Conservation (phyloP, 2,797 vertebrate species). For the Limnodromus scolopaceus region DNA sequence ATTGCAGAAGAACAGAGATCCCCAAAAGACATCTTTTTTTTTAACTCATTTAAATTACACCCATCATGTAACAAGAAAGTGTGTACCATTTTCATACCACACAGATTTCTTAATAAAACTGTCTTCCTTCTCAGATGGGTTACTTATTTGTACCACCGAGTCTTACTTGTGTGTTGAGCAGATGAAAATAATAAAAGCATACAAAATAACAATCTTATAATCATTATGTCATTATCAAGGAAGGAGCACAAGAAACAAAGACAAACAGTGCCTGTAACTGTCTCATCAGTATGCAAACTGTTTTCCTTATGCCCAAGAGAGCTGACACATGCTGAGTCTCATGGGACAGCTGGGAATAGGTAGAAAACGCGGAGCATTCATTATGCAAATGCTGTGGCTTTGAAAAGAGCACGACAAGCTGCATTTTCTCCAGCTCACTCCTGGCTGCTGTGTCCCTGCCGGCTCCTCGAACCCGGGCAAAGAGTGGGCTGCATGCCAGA, state of each 20-base stretch:
- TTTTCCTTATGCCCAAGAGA: background rate
- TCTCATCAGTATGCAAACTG: background rate
- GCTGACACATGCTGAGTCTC: background rate
- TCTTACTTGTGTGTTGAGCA: background rate
- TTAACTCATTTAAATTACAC: background rate
- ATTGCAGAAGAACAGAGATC: background rate
- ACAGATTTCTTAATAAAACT: conserved; percentile 18
- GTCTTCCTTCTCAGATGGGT: background rate
- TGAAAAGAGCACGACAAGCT: background rate
- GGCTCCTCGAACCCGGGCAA: background rate
- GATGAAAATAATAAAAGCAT: background rate
- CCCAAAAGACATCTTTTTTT: background rate
- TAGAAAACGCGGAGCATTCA: background rate
- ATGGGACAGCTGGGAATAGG: conserved; percentile 5
- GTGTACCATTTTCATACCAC: background rate
- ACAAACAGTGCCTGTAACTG: background rate
- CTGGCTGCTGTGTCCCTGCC: fast-evolving
- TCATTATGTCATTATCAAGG: conserved; percentile 1
- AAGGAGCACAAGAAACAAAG: background rate
- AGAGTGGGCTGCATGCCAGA: background rate
- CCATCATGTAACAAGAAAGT: background rate
- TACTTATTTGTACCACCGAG: background rate
- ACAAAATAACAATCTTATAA: background rate
- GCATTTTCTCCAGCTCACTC: background rate
- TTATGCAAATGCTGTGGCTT: background rate